These are phyloP conservation scores for Plagodis pulveraria DNA, from an alignment of 2,888 invertebrate species.

Conservation along the genomic window DNA sequence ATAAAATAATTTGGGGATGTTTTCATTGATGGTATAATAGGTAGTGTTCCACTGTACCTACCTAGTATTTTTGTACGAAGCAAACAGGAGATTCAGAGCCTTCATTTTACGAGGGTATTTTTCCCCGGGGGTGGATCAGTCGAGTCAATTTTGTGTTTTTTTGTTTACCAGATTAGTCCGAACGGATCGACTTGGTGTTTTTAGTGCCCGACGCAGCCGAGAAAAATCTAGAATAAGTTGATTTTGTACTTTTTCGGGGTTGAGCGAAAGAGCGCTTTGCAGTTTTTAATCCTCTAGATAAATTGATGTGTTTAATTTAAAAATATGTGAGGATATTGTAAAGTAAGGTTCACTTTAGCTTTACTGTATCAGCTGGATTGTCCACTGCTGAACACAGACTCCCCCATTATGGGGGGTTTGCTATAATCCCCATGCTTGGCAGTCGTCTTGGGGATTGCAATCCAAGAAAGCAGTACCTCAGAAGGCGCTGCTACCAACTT, in stretches of 20 bases:
- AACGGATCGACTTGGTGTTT: conserved; percentile 28
- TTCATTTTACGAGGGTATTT: conserved; percentile 15
- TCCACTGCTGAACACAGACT: too few species aligned
- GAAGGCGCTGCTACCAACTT: too few species aligned
- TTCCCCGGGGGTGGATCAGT: conserved; percentile 1
- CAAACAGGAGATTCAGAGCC: background rate
- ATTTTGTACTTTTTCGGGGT: conserved; percentile 12
- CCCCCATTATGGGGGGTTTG: too few species aligned
- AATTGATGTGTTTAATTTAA: too few species aligned
- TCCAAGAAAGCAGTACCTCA: too few species aligned
- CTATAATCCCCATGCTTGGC: too few species aligned
- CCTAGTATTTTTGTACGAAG: background rate
- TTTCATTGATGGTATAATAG: too few species aligned
- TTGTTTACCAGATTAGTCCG: conserved; percentile 36
- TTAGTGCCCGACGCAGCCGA: conserved; percentile 8
- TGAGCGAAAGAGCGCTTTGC: conserved; percentile 2
- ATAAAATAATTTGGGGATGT: too few species aligned
- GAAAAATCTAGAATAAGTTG: conserved; percentile 13
- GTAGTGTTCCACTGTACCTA: background rate
- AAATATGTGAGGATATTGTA: too few species aligned
- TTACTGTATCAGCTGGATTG: too few species aligned
- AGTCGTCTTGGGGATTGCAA: too few species aligned
- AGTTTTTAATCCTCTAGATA: background rate
- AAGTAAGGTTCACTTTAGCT: too few species aligned
- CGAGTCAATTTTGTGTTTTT: conserved; percentile 25